Percentiles rank a stretch among this genome's conserved stretches.
Evolutionary conservation across 2,888 invertebrate genomes (phyloP).

Genomic region (Epirrhoe tristata): DNA sequence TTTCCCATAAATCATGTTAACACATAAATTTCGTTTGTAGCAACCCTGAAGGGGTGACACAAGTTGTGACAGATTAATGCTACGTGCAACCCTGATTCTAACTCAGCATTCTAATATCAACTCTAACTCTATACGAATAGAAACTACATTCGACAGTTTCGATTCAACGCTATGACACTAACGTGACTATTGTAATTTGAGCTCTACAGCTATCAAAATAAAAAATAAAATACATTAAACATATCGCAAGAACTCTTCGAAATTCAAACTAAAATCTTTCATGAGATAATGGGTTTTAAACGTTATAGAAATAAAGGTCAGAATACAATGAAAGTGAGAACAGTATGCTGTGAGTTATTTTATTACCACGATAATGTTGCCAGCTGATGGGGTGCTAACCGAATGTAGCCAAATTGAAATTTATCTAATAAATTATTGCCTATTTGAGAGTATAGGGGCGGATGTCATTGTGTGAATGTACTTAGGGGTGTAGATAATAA

Average conservation of each 20-base stretch:
- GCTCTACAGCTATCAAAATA: conserved; percentile 9
- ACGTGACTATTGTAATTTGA: conserved; percentile 12
- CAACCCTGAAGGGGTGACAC: conserved; percentile 70
- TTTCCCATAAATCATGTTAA: conserved; percentile 80
- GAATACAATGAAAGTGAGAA: conserved; percentile 20
- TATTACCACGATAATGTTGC: conserved; percentile 53
- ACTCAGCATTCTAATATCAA: conserved; percentile 10
- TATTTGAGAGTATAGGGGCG: conserved; percentile 54
- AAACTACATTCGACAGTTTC: background rate
- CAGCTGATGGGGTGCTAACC: conserved; percentile 63
- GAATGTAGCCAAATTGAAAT: conserved; percentile 47
- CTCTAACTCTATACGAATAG: conserved; percentile 12
- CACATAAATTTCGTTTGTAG: conserved; percentile 77
- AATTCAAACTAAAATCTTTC: background rate
- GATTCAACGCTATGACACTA: background rate
- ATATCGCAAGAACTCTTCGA: conserved; percentile 4
- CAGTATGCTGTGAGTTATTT: conserved; percentile 47
- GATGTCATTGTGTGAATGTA: conserved; percentile 43
- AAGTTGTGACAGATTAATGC: conserved; percentile 68
- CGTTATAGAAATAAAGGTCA: background rate
- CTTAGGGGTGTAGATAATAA: conserved; percentile 29
- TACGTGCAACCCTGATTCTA: conserved; percentile 23
- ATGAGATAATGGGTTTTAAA: conserved; percentile 13
- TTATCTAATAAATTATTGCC: conserved; percentile 81
- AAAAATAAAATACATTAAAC: conserved; percentile 8